Conservation (phyloP, 1,140 invertebrate genomes). For the Diplogasteroides magnus region DNA sequence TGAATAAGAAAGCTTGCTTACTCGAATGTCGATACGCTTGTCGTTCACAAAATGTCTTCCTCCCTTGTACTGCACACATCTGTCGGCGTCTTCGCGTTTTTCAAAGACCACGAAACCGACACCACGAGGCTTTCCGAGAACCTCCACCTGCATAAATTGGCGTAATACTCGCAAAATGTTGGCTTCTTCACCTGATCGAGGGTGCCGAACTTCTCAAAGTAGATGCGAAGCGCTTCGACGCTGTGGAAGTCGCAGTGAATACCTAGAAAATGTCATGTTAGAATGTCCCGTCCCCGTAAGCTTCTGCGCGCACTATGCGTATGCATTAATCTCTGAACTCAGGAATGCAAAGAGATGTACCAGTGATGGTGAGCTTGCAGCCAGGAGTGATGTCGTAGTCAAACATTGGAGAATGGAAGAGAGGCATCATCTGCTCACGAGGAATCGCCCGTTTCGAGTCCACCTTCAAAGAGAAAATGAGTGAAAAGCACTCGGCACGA, state of each 20-base stretch:
- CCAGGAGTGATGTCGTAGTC: conserved; percentile 31
- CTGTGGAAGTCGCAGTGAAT: conserved; percentile 34
- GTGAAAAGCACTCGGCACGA: too few relatives aligned
- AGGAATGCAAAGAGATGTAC: neutral
- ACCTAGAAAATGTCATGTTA: conserved; percentile 14
- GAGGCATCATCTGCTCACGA: conserved; percentile 62
- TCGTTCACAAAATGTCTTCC: conserved; percentile 33
- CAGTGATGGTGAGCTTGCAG: conserved; percentile 25
- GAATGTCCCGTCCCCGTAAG: neutral
- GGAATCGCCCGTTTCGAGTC: conserved; percentile 93
- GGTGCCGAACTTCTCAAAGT: conserved; percentile 36
- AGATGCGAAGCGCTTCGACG: conserved; percentile 28
- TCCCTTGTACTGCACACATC: conserved; percentile 23
- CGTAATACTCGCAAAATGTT: neutral
- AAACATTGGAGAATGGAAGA: conserved; percentile 33
- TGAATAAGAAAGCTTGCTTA: conserved; percentile 1
- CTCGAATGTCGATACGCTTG: conserved; percentile 27
- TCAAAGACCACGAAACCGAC: conserved; percentile 36
- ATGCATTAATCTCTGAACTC: neutral
- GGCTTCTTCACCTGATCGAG: conserved; percentile 28
- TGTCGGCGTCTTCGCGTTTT: conserved; percentile 32
- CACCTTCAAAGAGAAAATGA: conserved; percentile 56
- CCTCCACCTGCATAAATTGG: conserved; percentile 5
- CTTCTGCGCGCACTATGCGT: neutral
- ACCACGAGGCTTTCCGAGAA: conserved; percentile 31